These are phyloP conservation scores for Phylloscopus trochiloides DNA, from an alignment of 2,113 vertebrate genomes.

Conservation along the genomic window DNA sequence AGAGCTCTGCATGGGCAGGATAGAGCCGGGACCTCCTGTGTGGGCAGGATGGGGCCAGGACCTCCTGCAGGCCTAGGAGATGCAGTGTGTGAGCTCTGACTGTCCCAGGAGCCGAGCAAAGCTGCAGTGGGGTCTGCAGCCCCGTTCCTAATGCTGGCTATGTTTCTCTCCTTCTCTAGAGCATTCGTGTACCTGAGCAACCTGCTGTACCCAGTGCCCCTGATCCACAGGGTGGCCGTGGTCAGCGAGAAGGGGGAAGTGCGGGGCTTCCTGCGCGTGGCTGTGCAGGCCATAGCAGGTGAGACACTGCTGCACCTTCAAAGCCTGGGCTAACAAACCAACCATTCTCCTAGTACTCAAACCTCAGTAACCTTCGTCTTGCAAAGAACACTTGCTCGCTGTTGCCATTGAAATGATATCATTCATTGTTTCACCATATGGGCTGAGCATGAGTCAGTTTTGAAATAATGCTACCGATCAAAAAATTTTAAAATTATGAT, in stretches of 20 bases:
- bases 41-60: accelerated
- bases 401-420: not conserved
- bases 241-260: conserved; percentile 98
- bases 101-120: not conserved
- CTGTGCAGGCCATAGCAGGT: conserved; percentile 98
- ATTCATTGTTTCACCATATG: accelerated
- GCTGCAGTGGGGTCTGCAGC: not conserved
- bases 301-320: not conserved
- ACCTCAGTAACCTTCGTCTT: accelerated
- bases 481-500: not conserved
- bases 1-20: not conserved
- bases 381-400: not conserved
- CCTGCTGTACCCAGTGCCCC: conserved; percentile 92
- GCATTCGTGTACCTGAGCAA: conserved; percentile 99
- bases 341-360: not conserved
- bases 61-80: not conserved
- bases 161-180: conserved; percentile 70
- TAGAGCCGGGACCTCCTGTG: not conserved
- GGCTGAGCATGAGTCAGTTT: not conserved
- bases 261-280: conserved; percentile 92
- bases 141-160: not conserved
- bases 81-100: not conserved
- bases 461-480: not conserved
- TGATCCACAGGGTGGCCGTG: conserved; percentile 93
- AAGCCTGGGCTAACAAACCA: too few species aligned